Evolutionary conservation across 2,113 vertebrate genomes (phyloP).

Genomic region (Petromus typicus): DNA sequence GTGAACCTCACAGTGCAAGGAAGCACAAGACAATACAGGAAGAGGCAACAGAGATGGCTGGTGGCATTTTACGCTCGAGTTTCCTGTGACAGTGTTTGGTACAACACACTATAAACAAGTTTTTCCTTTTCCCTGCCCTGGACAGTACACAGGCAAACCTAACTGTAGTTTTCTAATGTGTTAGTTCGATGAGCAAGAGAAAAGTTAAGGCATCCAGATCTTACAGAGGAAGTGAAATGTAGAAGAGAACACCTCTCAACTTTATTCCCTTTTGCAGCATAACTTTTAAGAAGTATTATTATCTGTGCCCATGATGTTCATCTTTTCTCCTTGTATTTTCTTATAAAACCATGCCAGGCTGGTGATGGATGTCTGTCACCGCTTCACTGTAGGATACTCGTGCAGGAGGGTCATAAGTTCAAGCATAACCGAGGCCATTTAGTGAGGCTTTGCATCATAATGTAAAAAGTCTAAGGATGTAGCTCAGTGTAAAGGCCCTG

Average conservation of each 20-base stretch:
- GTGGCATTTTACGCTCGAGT: not conserved
- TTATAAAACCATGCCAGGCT: not conserved
- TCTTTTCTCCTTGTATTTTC: not conserved
- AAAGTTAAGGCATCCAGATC: not conserved
- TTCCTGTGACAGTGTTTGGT: not conserved
- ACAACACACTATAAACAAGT: not conserved
- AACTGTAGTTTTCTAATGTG: constrained; percentile 27
- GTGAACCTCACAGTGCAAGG: not conserved
- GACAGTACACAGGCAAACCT: not conserved
- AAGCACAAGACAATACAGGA: not conserved
- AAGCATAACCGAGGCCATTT: not conserved
- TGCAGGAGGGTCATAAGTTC: not conserved
- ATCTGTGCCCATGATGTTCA: not conserved
- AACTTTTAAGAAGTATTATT: not conserved
- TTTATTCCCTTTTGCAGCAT: not conserved
- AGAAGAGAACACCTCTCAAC: not conserved
- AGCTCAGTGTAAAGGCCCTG: not conserved
- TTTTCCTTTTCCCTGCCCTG: not conserved
- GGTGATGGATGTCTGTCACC: not conserved
- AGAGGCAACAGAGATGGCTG: not conserved
- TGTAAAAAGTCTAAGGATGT: not conserved
- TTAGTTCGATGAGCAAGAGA: not conserved
- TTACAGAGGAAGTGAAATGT: not conserved
- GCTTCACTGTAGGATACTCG: not conserved
- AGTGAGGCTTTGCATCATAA: not conserved